These are phyloP conservation scores for Sinonovacula constricta DNA, from an alignment of 1,140 invertebrate species.

Conservation along the genomic window DNA sequence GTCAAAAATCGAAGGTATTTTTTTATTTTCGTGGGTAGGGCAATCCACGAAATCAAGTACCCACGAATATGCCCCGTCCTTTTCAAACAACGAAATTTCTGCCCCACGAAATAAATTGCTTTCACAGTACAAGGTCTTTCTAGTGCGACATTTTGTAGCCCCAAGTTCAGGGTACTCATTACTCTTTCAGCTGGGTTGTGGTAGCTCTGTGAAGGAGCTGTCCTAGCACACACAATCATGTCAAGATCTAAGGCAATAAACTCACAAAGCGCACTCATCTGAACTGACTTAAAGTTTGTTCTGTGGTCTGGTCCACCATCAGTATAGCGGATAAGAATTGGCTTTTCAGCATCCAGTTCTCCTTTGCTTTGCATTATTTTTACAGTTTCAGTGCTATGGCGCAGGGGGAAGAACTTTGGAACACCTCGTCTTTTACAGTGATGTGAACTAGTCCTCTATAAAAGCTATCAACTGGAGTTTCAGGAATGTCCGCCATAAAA, in stretches of 20 bases:
- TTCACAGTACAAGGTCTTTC: too few species aligned
- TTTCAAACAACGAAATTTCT: too few species aligned
- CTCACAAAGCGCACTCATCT: constrained; percentile 31
- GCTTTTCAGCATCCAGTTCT: constrained; percentile 19
- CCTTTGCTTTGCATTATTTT: constrained; percentile 28
- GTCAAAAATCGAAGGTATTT: too few species aligned
- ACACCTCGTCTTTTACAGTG: constrained; percentile 39
- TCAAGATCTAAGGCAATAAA: constrained; percentile 55
- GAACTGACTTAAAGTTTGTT: constrained; percentile 42
- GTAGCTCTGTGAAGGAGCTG: constrained; percentile 46
- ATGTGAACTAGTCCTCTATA: constrained; percentile 53
- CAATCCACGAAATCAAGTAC: too few species aligned
- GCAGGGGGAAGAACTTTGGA: constrained; percentile 52
- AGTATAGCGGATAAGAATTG: constrained; percentile 48
- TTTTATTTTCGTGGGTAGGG: too few species aligned
- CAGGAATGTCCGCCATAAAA: constrained; percentile 18
- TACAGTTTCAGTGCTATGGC: constrained; percentile 51
- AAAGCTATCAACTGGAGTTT: constrained; percentile 35
- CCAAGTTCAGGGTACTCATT: constrained; percentile 56
- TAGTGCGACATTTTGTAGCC: constrained; percentile 36
- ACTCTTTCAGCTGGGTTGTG: constrained; percentile 55
- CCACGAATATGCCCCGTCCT: too few species aligned
- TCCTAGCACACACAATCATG: constrained; percentile 43
- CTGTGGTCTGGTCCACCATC: constrained; percentile 62
- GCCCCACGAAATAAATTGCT: too few species aligned